These are phyloP conservation scores for Montipora foliosa DNA, from an alignment of 64 coral and sea anemone species.

Conservation along the genomic window DNA sequence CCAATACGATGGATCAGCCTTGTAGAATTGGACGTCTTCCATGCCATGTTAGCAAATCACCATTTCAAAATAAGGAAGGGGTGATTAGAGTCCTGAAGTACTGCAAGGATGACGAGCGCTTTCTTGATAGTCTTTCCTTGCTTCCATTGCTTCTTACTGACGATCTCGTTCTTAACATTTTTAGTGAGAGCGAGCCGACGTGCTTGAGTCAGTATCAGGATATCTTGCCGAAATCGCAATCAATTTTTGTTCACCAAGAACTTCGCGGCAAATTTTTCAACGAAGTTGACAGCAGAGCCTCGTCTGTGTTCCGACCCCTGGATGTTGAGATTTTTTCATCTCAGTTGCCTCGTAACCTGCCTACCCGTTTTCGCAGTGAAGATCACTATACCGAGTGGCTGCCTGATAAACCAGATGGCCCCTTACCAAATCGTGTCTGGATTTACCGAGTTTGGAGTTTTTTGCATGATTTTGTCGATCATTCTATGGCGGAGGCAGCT, in stretches of 20 bases:
- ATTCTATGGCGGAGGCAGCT: not conserved
- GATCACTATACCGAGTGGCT: not conserved
- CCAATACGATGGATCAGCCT: not conserved
- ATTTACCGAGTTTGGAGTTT: slow-evolving; percentile 55
- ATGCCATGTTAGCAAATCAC: slow-evolving; percentile 4
- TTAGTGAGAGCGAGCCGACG: not conserved
- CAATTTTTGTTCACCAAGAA: slow-evolving; percentile 34
- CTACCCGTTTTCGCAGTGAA: not conserved
- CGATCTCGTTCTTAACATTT: not conserved
- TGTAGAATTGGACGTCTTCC: slow-evolving; percentile 30
- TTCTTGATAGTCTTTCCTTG: slow-evolving; percentile 4
- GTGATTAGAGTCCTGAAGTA: slow-evolving; percentile 36
- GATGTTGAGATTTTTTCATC: slow-evolving; percentile 24
- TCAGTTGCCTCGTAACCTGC: not conserved
- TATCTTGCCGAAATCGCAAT: not conserved
- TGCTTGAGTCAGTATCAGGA: not conserved
- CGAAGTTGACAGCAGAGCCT: no score
- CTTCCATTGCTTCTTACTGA: slow-evolving; percentile 59
- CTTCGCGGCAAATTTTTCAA: not conserved
- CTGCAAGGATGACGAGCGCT: slow-evolving; percentile 13
- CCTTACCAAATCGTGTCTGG: not conserved
- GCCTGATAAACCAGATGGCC: not conserved
- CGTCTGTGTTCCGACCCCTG: slow-evolving; percentile 33
- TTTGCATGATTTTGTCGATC: not conserved
- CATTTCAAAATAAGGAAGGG: not conserved